A percentile compares a stretch with the other conserved stretches of the same genome.
Evolutionary conservation across 2,113 vertebrate genomes (phyloP).

Genomic region (Ptyas mucosa): DNA sequence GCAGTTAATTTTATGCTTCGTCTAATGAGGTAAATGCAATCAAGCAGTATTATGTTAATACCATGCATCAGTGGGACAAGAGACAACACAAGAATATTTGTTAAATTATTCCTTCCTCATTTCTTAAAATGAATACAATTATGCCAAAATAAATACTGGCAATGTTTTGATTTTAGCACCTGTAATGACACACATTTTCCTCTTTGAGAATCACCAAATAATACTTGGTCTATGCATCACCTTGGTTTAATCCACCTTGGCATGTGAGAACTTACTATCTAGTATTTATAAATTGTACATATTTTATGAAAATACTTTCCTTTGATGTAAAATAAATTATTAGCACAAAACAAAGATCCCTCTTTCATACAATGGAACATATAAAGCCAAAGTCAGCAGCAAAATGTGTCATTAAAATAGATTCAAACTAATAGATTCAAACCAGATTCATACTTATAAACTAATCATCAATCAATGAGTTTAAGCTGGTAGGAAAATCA

Average conservation of each 20-base stretch:
- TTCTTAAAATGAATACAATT: background rate
- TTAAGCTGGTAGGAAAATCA: background rate
- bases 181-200: background rate
- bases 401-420: background rate
- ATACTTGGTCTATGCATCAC: too few relatives aligned
- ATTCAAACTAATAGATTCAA: background rate
- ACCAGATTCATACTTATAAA: background rate
- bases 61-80: background rate
- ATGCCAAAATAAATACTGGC: background rate
- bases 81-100: background rate
- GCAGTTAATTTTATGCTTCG: constrained; percentile 27
- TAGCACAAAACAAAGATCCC: background rate
- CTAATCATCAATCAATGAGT: background rate
- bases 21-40: constrained; percentile 5
- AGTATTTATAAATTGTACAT: background rate
- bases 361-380: background rate
- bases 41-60: background rate
- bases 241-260: background rate
- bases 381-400: background rate
- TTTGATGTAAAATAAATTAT: background rate
- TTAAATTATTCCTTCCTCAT: background rate
- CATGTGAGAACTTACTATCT: background rate
- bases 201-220: background rate
- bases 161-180: background rate
- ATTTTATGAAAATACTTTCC: background rate